These are phyloP conservation scores for Troglohyphantes excavatus DNA, from an alignment of 2,888 invertebrate genomes.

Conservation along the genomic window DNA sequence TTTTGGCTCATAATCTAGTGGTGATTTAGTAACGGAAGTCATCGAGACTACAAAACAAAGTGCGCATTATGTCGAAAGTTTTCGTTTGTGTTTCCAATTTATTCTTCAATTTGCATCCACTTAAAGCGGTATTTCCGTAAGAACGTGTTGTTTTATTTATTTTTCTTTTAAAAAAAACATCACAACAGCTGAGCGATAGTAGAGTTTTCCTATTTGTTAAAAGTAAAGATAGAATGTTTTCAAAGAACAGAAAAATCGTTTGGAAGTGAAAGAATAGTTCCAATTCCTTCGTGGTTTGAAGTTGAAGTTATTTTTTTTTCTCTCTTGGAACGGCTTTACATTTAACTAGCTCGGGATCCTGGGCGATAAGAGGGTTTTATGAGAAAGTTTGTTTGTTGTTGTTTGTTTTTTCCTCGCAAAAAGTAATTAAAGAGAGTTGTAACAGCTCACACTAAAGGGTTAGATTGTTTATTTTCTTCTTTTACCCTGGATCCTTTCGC, in stretches of 20 bases:
- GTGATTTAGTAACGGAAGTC: neutral
- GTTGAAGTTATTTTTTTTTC: conserved; percentile 8
- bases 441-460: neutral
- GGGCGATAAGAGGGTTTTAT: conserved; percentile 5
- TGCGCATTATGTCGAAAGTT: neutral
- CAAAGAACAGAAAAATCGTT: conserved; percentile 9
- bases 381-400: neutral
- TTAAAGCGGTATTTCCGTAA: neutral
- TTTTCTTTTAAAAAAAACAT: neutral
- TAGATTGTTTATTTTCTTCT: neutral
- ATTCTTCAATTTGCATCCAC: conserved; percentile 46
- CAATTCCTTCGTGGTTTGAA: conserved; percentile 46
- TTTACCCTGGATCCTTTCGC: neutral
- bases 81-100: conserved; percentile 29
- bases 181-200: neutral
- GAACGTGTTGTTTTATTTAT: neutral
- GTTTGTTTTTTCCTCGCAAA: neutral
- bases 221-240: neutral
- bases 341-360: conserved; percentile 1
- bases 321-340: neutral
- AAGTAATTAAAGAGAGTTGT: conserved; percentile 47
- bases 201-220: conserved; percentile 18
- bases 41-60: neutral
- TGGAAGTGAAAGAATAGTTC: conserved; percentile 26
- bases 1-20: neutral